Percentiles rank a stretch among this genome's conserved stretches.
phyloP scores from a whole-genome alignment of 2,797 vertebrate species.

The Sebastolobus altivelis region DNA sequence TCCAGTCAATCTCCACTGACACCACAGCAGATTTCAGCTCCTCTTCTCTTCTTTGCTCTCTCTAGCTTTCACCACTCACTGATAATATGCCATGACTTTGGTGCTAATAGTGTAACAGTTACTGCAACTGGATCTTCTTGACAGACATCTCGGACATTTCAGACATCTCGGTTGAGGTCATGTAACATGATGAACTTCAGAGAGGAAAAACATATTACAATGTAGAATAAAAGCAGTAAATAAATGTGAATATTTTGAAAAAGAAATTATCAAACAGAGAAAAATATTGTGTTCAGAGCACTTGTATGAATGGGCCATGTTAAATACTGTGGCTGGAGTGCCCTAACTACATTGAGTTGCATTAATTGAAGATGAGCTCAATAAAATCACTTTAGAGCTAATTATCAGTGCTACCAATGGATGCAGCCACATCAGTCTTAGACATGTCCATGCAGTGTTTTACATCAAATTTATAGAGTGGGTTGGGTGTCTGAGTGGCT shows the following conservation, averaged over 20 bases:
- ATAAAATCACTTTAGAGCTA: slow-evolving; percentile 15
- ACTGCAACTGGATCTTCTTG: slow-evolving; percentile 9
- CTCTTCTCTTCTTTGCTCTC: slow-evolving; percentile 18
- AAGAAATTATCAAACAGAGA: not conserved
- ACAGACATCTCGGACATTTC: not conserved
- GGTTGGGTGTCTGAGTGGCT: not conserved
- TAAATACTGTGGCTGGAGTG: not conserved
- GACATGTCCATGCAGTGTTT: not conserved
- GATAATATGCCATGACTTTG: slow-evolving; percentile 45
- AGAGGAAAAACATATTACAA: no score
- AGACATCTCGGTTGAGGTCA: not conserved
- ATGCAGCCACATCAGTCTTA: not conserved
- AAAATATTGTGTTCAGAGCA: not conserved
- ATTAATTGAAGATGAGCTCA: slow-evolving; percentile 8
- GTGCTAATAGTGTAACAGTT: slow-evolving; percentile 37
- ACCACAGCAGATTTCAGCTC: slow-evolving; percentile 49
- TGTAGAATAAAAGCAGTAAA: not conserved
- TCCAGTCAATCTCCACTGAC: slow-evolving; percentile 66
- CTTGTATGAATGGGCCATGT: not conserved
- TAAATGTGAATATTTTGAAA: not conserved
- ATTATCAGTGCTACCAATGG: not conserved
- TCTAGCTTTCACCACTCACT: slow-evolving; percentile 32
- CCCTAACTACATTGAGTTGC: not conserved
- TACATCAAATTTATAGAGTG: slow-evolving; percentile 1
- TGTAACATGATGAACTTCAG: not conserved